phyloP scores from a whole-genome alignment of 2,888 invertebrate genomes.

The Macropis europaea region DNA sequence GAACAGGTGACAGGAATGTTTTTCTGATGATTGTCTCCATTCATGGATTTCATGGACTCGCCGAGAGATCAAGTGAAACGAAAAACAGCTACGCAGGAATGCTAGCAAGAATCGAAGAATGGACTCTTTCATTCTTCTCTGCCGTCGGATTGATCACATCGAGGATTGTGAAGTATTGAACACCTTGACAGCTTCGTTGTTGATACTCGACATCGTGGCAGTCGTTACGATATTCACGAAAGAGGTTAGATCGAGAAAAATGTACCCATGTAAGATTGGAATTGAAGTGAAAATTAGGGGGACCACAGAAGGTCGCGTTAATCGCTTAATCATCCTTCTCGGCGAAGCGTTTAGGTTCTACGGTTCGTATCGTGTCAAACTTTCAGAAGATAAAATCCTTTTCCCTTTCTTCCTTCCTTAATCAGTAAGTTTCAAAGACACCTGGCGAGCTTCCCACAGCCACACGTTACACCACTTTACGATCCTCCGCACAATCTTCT shows the following conservation, averaged over 20 bases:
- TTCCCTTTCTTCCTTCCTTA: not conserved
- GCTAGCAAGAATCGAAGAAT: not conserved
- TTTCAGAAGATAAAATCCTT: not conserved
- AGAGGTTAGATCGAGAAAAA: too few relatives aligned
- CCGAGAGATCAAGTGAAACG: constrained; percentile 17
- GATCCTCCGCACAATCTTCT: constrained; percentile 5
- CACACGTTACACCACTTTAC: constrained; percentile 16
- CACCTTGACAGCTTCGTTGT: not conserved
- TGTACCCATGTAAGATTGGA: too few relatives aligned
- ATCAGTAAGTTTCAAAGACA: constrained; percentile 25
- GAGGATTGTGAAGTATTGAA: not conserved
- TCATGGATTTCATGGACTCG: not conserved
- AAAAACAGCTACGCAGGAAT: constrained; percentile 1
- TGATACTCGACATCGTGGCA: too few relatives aligned
- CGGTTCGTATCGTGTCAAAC: too few relatives aligned
- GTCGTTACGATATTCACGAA: too few relatives aligned
- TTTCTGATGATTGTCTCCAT: constrained; percentile 1
- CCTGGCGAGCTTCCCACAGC: constrained; percentile 8
- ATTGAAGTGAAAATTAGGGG: too few relatives aligned
- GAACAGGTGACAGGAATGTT: not conserved
- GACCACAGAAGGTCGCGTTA: too few relatives aligned
- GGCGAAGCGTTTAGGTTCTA: too few relatives aligned
- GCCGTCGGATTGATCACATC: not conserved
- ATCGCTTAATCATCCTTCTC: too few relatives aligned
- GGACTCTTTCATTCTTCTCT: not conserved